Percentiles rank a stretch among this genome's conserved stretches.
Conservation (phyloP, 2,113 vertebrate genomes). For the Caloenas nicobarica region DNA sequence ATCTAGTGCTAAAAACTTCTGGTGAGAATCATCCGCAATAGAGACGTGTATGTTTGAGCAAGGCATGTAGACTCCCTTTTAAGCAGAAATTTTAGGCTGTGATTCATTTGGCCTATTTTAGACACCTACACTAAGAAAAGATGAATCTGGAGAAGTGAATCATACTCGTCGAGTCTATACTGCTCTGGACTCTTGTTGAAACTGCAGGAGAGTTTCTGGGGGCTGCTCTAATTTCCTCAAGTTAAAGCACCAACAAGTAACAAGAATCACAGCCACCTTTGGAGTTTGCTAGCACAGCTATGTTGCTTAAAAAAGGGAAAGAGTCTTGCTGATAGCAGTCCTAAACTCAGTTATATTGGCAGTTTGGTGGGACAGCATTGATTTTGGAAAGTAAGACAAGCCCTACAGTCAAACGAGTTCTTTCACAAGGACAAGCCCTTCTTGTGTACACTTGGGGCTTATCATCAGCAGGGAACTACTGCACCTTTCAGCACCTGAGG, state of each 20-base stretch:
- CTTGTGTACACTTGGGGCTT: neutral
- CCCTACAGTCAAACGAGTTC: neutral
- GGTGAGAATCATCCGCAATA: neutral
- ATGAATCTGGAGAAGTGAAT: constrained; percentile 50
- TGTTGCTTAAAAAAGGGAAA: neutral
- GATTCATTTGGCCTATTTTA: constrained; percentile 66
- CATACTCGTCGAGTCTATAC: neutral
- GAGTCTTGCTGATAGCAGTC: neutral
- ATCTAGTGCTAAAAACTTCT: neutral
- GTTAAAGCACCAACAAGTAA: neutral
- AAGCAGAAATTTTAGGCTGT: constrained; percentile 15
- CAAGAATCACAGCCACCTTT: neutral
- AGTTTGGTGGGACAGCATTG: neutral
- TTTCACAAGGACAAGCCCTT: neutral
- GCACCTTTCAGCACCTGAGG: neutral
- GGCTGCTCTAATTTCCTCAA: neutral
- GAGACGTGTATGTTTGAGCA: neutral
- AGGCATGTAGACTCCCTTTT: neutral
- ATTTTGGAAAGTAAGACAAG: neutral
- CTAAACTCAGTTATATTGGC: neutral
- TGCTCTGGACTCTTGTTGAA: neutral
- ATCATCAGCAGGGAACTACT: neutral
- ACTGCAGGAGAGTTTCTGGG: neutral
- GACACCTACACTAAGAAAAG: constrained; percentile 43
- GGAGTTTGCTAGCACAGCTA: neutral